These are phyloP conservation scores for Heliothis subflexa DNA, from an alignment of 1,140 invertebrate genomes.

Conservation along the genomic window DNA sequence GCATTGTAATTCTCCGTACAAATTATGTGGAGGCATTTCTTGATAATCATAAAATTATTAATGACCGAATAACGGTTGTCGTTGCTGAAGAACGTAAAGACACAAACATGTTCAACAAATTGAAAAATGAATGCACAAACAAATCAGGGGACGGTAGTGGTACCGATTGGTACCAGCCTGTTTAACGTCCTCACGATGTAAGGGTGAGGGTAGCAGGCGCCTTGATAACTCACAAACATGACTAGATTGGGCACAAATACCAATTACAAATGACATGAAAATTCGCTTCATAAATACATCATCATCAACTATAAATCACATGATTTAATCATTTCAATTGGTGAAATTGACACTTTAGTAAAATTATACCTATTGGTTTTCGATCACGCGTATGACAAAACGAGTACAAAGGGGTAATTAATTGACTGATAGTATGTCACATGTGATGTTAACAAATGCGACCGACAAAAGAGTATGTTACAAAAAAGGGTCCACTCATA, in stretches of 20 bases:
- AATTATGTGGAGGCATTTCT: neutral
- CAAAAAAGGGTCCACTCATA: neutral
- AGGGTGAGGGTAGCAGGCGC: conserved; percentile 25
- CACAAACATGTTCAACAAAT: conserved; percentile 31
- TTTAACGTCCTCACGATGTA: neutral
- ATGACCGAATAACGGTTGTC: neutral
- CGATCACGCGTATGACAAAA: too few relatives aligned
- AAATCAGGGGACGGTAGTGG: conserved; percentile 22
- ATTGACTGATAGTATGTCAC: too few relatives aligned
- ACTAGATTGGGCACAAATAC: conserved; percentile 22
- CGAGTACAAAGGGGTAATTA: too few relatives aligned
- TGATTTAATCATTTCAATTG: neutral
- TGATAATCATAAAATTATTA: conserved; percentile 14
- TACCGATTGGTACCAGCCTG: conserved; percentile 21
- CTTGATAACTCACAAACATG: conserved; percentile 44
- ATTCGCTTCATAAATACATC: conserved; percentile 22
- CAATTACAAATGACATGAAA: conserved; percentile 32
- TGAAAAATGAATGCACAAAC: conserved; percentile 41
- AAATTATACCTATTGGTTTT: too few relatives aligned
- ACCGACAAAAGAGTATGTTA: neutral
- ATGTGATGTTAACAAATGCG: too few relatives aligned
- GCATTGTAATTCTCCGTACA: neutral
- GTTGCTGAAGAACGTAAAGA: neutral
- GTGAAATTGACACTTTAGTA: too few relatives aligned
- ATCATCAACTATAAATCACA: conserved; percentile 11